phyloP scores from a whole-genome alignment of 2,113 vertebrate genomes.

The Copsychus sechellarum region DNA sequence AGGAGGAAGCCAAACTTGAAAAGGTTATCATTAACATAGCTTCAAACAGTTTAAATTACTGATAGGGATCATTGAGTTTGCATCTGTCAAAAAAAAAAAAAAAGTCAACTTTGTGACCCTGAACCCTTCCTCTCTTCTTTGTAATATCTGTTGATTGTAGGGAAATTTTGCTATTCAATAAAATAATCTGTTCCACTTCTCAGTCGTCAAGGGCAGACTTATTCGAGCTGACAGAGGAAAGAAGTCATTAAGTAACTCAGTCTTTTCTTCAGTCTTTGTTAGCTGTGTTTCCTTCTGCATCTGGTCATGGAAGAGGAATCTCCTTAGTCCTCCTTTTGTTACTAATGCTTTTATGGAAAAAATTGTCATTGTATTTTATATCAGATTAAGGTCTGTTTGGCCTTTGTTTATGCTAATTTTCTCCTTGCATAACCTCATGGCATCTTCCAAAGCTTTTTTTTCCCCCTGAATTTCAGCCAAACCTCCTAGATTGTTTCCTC shows the following conservation, averaged over 20 bases:
- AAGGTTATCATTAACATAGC: neutral
- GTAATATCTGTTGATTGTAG: neutral
- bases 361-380: neutral
- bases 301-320: neutral
- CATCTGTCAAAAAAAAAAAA: neutral
- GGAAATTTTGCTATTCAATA: neutral
- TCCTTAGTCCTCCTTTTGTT: neutral
- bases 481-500: neutral
- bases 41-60: neutral
- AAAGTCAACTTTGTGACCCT: neutral
- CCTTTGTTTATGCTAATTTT: neutral
- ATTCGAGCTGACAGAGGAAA: neutral
- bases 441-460: neutral
- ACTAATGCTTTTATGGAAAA: neutral
- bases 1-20: neutral
- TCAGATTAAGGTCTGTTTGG: neutral
- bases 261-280: neutral
- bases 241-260: neutral
- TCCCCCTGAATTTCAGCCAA: neutral
- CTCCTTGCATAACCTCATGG: neutral
- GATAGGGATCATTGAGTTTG: neutral
- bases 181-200: neutral
- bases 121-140: neutral
- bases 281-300: neutral
- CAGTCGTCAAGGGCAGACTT: neutral